Conservation (phyloP, 2,113 vertebrate species). For the Anseranas semipalmata region DNA sequence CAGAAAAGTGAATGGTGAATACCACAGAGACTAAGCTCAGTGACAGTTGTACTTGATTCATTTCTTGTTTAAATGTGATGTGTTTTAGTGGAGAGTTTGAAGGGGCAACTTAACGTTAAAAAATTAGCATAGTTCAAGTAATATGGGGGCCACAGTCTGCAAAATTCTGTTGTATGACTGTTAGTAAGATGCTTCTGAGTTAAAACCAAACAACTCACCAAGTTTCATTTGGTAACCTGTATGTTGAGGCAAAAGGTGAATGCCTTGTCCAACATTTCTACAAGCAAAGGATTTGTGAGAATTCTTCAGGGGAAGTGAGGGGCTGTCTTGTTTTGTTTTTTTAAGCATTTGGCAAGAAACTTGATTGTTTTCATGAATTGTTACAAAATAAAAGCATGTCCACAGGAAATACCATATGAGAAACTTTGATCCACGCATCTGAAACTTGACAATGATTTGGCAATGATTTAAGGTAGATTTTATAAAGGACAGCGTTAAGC, state of each 20-base stretch:
- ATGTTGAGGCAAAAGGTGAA: not conserved
- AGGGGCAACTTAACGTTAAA: not conserved
- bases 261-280: not conserved
- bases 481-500: not conserved
- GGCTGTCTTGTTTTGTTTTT: not conserved
- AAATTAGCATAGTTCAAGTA: not conserved
- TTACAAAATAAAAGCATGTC: slow-evolving; percentile 12
- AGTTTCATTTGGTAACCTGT: not conserved
- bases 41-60: not conserved
- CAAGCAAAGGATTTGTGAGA: not conserved
- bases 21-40: not conserved
- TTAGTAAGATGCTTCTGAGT: not conserved
- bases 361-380: not conserved
- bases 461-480: not conserved
- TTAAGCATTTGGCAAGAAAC: not conserved
- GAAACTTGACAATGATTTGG: slow-evolving; percentile 2
- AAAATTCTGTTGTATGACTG: not conserved
- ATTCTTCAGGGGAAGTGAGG: not conserved
- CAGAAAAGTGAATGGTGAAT: not conserved
- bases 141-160: not conserved
- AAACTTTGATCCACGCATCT: not conserved
- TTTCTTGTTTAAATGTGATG: not conserved
- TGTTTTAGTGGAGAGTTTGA: not conserved
- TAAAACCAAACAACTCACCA: not conserved
- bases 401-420: not conserved